phyloP scores from a whole-genome alignment of 2,888 invertebrate species.

The Gymnosoma rotundatum region DNA sequence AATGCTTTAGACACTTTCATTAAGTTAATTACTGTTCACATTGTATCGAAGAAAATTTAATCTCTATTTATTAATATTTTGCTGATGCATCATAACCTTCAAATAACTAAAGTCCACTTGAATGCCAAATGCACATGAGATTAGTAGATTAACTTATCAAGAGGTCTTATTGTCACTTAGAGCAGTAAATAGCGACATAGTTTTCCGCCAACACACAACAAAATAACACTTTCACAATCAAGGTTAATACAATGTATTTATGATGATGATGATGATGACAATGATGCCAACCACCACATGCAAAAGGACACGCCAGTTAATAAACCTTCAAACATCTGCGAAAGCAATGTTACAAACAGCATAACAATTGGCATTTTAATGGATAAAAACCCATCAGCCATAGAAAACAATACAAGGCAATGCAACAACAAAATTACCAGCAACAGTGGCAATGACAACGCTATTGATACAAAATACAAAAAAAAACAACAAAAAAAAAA shows the following conservation, averaged over 20 bases:
- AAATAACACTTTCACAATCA: conserved; percentile 33
- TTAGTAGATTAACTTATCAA: conserved; percentile 51
- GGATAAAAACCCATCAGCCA: conserved; percentile 32
- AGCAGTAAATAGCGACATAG: conserved; percentile 35
- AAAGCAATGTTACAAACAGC: conserved; percentile 8
- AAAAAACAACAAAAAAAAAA: background rate
- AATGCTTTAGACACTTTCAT: background rate
- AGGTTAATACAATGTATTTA: conserved; percentile 41
- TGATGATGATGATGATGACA: background rate
- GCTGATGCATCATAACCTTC: background rate
- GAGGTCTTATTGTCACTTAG: conserved; percentile 42
- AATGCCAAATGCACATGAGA: conserved; percentile 13
- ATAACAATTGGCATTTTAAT: conserved; percentile 40
- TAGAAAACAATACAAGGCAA: conserved; percentile 4
- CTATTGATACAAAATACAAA: background rate
- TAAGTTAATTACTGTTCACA: conserved; percentile 12
- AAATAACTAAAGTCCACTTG: conserved; percentile 9
- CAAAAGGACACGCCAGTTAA: background rate
- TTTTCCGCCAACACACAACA: conserved; percentile 15
- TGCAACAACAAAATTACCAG: conserved; percentile 20
- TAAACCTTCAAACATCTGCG: background rate
- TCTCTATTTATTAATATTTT: conserved; percentile 10
- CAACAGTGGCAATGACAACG: conserved; percentile 10
- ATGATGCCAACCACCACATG: background rate
- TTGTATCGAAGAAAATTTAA: background rate